Percentiles rank a stretch among this genome's conserved stretches.
Conservation (phyloP, 2,797 vertebrate genomes). For the Betta splendens region DNA sequence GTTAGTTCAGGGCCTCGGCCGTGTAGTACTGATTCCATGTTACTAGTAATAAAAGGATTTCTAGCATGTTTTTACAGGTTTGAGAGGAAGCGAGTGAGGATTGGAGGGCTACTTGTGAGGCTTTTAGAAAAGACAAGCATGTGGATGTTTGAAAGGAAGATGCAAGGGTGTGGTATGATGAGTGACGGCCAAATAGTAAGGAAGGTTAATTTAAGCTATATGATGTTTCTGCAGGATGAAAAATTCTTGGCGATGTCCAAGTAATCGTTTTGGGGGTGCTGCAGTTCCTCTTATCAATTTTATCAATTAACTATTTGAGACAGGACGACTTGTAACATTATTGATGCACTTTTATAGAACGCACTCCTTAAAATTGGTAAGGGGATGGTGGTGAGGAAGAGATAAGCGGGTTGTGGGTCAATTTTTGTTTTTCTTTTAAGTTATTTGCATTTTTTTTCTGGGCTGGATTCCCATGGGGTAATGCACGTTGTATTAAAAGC, state of each 20-base stretch:
- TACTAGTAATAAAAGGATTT: slow-evolving; percentile 12
- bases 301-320: slow-evolving; percentile 45
- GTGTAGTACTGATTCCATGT: slow-evolving; percentile 29
- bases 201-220: slow-evolving; percentile 66
- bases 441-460: slow-evolving; percentile 75
- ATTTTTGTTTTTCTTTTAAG: slow-evolving; percentile 69
- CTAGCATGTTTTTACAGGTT: slow-evolving; percentile 55
- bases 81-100: slow-evolving; percentile 38
- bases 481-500: slow-evolving; percentile 66
- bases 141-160: slow-evolving; percentile 38
- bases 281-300: slow-evolving; percentile 56
- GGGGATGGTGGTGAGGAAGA: slow-evolving; percentile 83
- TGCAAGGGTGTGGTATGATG: slow-evolving; percentile 24
- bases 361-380: slow-evolving; percentile 86
- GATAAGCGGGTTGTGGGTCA: slow-evolving; percentile 60
- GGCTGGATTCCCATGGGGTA: slow-evolving; percentile 83
- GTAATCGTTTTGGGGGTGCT: slow-evolving; percentile 29
- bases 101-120: slow-evolving; percentile 20
- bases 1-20: slow-evolving; percentile 22
- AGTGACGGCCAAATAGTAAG: slow-evolving; percentile 13
- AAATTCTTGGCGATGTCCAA: slow-evolving; percentile 13
- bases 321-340: slow-evolving; percentile 65
- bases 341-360: slow-evolving; percentile 93
- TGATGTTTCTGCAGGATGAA: slow-evolving; percentile 42
- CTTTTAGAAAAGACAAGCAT: slow-evolving; percentile 40